Conservation (phyloP, 1,140 invertebrate species). For the Panagrolaimus sp. region DNA sequence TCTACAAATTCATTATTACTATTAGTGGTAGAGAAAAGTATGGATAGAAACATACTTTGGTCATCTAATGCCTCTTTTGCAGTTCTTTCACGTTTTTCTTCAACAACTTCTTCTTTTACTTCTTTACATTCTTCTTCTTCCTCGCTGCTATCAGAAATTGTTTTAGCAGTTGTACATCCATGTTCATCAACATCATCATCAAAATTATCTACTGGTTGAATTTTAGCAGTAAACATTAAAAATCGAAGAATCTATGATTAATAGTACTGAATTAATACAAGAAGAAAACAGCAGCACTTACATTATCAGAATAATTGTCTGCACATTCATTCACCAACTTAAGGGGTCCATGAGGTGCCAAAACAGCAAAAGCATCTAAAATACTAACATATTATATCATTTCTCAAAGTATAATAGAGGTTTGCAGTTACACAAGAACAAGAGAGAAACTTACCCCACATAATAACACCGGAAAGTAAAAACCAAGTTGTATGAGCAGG, state of each 20-base stretch:
- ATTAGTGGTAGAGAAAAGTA: background rate
- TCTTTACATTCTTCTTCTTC: background rate
- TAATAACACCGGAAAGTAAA: constrained; percentile 34
- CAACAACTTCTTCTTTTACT: constrained; percentile 18
- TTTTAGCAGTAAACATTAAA: constrained; percentile 31
- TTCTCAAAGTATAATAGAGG: no score
- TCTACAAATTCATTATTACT: constrained; percentile 35
- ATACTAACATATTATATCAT: background rate
- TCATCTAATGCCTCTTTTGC: constrained; percentile 27
- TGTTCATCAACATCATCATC: background rate
- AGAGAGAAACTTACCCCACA: constrained; percentile 38
- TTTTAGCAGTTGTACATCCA: no score
- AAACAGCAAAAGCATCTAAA: constrained; percentile 50
- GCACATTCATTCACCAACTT: constrained; percentile 37
- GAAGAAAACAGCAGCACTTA: no score
- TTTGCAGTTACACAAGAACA: background rate
- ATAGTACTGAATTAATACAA: no score
- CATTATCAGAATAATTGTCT: constrained; percentile 41
- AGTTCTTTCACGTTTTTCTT: background rate
- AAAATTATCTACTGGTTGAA: background rate
- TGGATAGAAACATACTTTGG: constrained; percentile 15
- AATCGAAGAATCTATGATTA: constrained; percentile 31
- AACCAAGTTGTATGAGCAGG: constrained; percentile 50
- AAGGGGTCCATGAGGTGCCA: constrained; percentile 44
- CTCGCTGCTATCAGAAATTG: background rate